Evolutionary conservation across 2,888 invertebrate genomes (phyloP).

Genomic region (Eilema sororculum): DNA sequence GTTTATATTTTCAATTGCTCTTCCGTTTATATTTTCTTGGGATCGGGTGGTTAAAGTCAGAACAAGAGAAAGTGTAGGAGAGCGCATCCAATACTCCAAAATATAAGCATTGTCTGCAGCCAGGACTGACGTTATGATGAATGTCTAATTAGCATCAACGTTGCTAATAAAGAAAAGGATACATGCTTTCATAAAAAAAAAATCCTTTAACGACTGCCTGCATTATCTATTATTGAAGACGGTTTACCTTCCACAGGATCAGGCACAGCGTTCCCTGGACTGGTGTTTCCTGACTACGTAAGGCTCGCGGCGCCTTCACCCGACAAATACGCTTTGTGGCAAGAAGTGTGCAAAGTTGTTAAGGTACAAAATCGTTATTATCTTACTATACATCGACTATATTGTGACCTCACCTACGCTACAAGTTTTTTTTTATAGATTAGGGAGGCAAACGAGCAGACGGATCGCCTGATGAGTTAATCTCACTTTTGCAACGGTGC

Average conservation of each 20-base stretch:
- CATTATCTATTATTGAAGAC: neutral
- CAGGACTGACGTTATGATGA: too few species aligned
- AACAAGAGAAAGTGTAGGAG: too few species aligned
- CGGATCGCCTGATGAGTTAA: too few species aligned
- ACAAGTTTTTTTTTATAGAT: too few species aligned
- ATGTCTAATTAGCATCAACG: neutral
- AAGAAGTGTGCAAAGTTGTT: constrained; percentile 92
- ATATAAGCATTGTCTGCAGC: too few species aligned
- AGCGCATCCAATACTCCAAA: too few species aligned
- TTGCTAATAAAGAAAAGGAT: neutral
- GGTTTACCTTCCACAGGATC: constrained; percentile 54
- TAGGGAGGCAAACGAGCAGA: too few species aligned
- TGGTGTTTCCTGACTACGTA: constrained; percentile 90
- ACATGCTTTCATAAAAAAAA: neutral
- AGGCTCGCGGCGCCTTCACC: constrained; percentile 92
- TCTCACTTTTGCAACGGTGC: too few species aligned
- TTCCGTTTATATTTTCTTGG: too few species aligned
- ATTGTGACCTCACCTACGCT: too few species aligned
- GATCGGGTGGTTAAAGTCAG: too few species aligned
- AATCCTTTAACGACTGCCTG: neutral
- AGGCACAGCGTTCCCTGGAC: constrained; percentile 80
- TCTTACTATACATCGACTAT: neutral
- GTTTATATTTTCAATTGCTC: too few species aligned
- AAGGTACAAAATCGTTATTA: constrained; percentile 82
- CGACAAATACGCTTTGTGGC: constrained; percentile 93